Conservation (phyloP, 2,113 vertebrate species). For the Tilapia sparmanii region DNA sequence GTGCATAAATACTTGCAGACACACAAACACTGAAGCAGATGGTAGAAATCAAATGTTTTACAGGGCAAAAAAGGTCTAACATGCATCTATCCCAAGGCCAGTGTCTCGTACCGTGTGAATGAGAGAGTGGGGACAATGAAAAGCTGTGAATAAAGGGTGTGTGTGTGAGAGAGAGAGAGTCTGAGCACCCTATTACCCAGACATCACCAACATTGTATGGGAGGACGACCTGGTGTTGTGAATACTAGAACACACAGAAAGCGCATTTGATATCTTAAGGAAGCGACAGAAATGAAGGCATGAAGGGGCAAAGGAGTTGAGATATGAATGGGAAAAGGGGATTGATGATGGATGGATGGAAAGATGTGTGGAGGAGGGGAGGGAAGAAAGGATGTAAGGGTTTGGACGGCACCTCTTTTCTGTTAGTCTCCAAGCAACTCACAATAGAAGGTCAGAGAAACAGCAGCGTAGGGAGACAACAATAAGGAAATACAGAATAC, state of each 20-base stretch:
- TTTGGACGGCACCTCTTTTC: slow-evolving; percentile 77
- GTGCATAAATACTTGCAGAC: neutral
- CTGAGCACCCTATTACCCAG: slow-evolving; percentile 42
- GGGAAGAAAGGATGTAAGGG: slow-evolving; percentile 64
- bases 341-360: neutral
- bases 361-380: neutral
- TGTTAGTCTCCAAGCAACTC: slow-evolving; percentile 96
- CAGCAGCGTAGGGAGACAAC: slow-evolving; percentile 76
- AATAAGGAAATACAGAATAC: slow-evolving; percentile 63
- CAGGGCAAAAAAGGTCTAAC: slow-evolving; percentile 16
- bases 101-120: slow-evolving; percentile 15
- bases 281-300: slow-evolving; percentile 25
- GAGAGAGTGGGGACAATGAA: slow-evolving; percentile 37
- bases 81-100: slow-evolving; percentile 50
- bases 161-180: neutral
- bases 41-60: slow-evolving; percentile 28
- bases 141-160: slow-evolving; percentile 43
- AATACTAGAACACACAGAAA: slow-evolving; percentile 25
- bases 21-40: neutral
- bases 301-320: neutral
- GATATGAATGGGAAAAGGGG: neutral
- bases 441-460: slow-evolving; percentile 91
- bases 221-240: slow-evolving; percentile 19
- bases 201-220: slow-evolving; percentile 31
- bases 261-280: slow-evolving; percentile 30